Conservation (phyloP, 2,113 vertebrate genomes). For the Mastomys natalensis region DNA sequence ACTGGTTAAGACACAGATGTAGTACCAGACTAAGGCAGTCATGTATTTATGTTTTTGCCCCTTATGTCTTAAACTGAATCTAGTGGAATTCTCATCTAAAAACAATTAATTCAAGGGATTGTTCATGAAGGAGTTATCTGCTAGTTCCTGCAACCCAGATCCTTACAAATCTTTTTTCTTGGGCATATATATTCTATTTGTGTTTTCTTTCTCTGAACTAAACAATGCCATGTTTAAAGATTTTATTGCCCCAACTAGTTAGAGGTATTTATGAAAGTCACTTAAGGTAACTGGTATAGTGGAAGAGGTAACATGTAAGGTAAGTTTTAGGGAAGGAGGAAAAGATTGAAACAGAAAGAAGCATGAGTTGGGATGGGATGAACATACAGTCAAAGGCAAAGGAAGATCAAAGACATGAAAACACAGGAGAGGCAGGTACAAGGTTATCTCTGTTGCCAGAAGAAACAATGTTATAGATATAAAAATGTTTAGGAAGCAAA, state of each 20-base stretch:
- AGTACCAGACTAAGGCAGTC: background rate
- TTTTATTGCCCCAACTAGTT: background rate
- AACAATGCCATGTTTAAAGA: background rate
- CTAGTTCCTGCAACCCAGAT: background rate
- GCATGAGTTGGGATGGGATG: background rate
- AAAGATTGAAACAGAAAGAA: background rate
- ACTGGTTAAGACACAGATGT: background rate
- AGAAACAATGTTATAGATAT: background rate
- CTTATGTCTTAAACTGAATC: background rate
- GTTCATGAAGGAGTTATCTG: background rate
- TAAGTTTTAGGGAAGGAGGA: background rate
- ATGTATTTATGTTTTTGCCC: background rate
- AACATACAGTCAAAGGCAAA: background rate
- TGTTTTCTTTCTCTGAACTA: background rate
- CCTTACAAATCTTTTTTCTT: background rate
- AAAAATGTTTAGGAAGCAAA: background rate
- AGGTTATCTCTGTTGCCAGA: background rate
- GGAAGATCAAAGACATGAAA: background rate
- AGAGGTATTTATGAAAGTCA: background rate
- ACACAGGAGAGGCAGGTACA: background rate
- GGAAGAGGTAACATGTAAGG: background rate
- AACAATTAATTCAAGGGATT: background rate
- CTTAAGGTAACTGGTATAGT: background rate
- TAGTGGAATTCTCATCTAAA: background rate
- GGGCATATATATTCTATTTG: background rate